Conservation (phyloP, 2,797 vertebrate species). For the Hydrocynus forskahlii region DNA sequence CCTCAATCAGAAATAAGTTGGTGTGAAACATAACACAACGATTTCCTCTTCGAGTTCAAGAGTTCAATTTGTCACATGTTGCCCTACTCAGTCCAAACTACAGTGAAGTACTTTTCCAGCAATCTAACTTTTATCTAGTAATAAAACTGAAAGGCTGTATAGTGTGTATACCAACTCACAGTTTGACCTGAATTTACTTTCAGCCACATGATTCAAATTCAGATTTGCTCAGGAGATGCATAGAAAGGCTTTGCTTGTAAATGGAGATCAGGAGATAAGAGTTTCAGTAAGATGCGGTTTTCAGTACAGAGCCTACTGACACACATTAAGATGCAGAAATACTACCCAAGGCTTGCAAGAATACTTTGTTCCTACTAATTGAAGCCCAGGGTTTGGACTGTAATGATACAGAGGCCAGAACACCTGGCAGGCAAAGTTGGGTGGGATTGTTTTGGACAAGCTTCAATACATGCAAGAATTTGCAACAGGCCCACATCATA, state of each 20-base stretch:
- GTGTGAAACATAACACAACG: no score
- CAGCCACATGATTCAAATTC: background rate
- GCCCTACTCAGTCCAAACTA: no score
- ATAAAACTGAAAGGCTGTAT: background rate
- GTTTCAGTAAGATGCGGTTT: background rate
- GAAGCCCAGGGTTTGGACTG: background rate
- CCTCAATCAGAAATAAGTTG: no score
- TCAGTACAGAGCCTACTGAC: background rate
- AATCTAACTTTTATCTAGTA: no score
- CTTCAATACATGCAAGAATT: no score
- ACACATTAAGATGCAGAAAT: background rate
- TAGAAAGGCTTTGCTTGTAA: background rate
- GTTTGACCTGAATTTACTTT: background rate
- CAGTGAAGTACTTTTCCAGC: no score
- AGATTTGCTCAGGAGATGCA: background rate
- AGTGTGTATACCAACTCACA: background rate
- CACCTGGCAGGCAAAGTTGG: background rate
- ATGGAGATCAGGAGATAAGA: background rate
- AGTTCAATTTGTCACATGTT: no score
- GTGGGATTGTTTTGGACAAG: background rate
- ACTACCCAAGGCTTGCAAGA: background rate
- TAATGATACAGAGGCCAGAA: background rate
- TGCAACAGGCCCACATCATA: background rate
- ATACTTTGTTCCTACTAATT: background rate
- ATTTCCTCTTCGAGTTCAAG: no score